phyloP scores from a whole-genome alignment of 2,888 invertebrate species.

The Spicauda simplicius region DNA sequence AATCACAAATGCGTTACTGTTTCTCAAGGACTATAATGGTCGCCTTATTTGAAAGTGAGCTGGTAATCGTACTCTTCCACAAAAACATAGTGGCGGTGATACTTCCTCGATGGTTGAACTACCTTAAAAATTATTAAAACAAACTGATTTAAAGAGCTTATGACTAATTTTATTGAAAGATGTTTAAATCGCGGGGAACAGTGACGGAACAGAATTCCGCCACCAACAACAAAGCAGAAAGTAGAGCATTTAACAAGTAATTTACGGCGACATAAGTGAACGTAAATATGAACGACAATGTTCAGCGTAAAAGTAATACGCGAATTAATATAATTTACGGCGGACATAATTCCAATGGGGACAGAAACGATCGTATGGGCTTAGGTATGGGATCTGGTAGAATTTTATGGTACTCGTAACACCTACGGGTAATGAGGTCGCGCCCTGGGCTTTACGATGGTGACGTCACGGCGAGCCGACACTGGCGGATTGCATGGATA shows the following conservation, averaged over 20 bases:
- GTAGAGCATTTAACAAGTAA: background rate
- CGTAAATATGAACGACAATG: background rate
- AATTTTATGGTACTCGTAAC: constrained; percentile 30
- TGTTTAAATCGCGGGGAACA: too few relatives aligned
- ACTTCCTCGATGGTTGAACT: too few relatives aligned
- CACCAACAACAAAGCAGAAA: background rate
- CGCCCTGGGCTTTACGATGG: constrained; percentile 26
- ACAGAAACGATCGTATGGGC: constrained; percentile 20
- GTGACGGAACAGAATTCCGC: too few relatives aligned
- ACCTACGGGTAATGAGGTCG: constrained; percentile 30
- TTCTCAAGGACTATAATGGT: too few relatives aligned
- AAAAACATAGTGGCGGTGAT: too few relatives aligned
- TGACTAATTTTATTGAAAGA: too few relatives aligned
- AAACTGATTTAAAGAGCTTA: too few relatives aligned
- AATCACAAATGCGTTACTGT: too few relatives aligned
- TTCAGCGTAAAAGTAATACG: constrained; percentile 1
- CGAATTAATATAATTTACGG: constrained; percentile 23
- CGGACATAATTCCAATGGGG: constrained; percentile 11
- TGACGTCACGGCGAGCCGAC: constrained; percentile 25
- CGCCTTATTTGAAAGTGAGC: too few relatives aligned
- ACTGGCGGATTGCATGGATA: constrained; percentile 8
- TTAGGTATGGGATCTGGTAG: constrained; percentile 25
- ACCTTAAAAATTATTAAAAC: too few relatives aligned
- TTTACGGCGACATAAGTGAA: background rate
- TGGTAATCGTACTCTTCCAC: too few relatives aligned